Percentiles rank a stretch among this genome's conserved stretches.
Evolutionary conservation across 2,888 invertebrate genomes (phyloP).

Genomic region (Caenorhabditis sulstoni): DNA sequence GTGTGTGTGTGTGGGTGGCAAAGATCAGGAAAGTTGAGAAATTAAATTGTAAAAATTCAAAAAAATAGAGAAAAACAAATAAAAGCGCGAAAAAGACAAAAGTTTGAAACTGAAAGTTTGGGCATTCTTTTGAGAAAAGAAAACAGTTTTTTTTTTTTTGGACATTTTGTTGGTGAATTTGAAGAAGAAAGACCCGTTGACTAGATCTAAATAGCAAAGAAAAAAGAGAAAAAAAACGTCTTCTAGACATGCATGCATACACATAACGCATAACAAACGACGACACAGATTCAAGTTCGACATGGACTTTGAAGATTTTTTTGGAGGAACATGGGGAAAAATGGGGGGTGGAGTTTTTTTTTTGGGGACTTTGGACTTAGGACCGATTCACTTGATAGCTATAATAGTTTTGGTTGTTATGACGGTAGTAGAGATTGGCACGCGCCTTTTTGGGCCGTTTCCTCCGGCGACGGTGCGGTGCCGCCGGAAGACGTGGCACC

Average conservation of each 20-base stretch:
- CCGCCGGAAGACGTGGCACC: conserved; percentile 29
- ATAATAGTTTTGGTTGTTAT: conserved; percentile 25
- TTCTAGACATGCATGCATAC: background rate
- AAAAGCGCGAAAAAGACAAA: too few relatives aligned
- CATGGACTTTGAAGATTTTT: too few relatives aligned
- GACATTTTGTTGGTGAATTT: conserved; percentile 10
- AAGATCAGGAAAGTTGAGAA: conserved; percentile 44
- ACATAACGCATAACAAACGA: conserved; percentile 16
- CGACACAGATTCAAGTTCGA: too few relatives aligned
- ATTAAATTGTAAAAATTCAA: conserved; percentile 1
- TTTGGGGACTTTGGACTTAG: too few relatives aligned
- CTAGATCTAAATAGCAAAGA: too few relatives aligned
- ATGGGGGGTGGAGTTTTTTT: background rate
- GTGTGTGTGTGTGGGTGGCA: conserved; percentile 9
- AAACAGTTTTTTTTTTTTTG: too few relatives aligned
- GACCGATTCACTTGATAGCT: conserved; percentile 39
- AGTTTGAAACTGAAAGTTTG: conserved; percentile 31
- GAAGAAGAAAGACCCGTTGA: conserved; percentile 22
- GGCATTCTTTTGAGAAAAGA: conserved; percentile 58
- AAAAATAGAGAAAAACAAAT: conserved; percentile 27
- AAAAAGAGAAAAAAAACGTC: too few relatives aligned
- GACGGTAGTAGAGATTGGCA: conserved; percentile 9
- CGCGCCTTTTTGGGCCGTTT: conserved; percentile 24
- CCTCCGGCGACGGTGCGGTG: conserved; percentile 16
- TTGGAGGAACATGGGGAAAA: too few relatives aligned